These are phyloP conservation scores for Copidosoma aretas DNA, from an alignment of 2,888 invertebrate species.

Conservation along the genomic window DNA sequence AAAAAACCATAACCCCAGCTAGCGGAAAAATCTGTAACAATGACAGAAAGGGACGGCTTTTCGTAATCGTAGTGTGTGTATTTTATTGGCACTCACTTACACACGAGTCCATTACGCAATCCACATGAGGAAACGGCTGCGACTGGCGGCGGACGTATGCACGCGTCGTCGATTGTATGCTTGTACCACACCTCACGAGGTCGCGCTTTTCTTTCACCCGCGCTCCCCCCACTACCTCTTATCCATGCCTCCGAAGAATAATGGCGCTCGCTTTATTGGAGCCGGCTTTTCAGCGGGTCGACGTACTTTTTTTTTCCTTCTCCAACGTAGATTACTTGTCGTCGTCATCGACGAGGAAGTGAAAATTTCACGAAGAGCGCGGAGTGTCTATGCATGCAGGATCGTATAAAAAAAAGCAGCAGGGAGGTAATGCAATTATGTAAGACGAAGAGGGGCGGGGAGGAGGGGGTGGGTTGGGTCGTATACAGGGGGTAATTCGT, in stretches of 20 bases:
- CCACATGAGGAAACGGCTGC: not conserved
- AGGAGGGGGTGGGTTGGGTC: too few relatives aligned
- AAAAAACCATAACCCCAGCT: not conserved
- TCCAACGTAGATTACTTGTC: not conserved
- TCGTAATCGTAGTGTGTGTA: not conserved
- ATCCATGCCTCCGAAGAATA: not conserved
- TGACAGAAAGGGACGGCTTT: not conserved
- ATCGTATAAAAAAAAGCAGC: not conserved
- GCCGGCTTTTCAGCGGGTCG: not conserved
- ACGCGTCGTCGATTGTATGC: not conserved
- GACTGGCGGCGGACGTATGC: not conserved
- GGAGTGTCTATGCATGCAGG: not conserved
- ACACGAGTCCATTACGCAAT: not conserved
- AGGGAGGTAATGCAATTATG: not conserved
- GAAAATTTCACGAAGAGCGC: not conserved
- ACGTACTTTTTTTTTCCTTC: not conserved
- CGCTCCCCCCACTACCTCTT: not conserved
- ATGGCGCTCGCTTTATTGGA: not conserved
- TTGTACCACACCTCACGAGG: not conserved
- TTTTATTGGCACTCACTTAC: not conserved
- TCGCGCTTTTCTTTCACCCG: not conserved
- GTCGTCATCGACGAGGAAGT: not conserved
- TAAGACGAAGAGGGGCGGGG: not conserved
- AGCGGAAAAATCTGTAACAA: not conserved
- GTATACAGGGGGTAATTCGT: conserved; percentile 3